Evolutionary conservation across 1,140 invertebrate species (phyloP).

Genomic region (Monomorium pharaonis): DNA sequence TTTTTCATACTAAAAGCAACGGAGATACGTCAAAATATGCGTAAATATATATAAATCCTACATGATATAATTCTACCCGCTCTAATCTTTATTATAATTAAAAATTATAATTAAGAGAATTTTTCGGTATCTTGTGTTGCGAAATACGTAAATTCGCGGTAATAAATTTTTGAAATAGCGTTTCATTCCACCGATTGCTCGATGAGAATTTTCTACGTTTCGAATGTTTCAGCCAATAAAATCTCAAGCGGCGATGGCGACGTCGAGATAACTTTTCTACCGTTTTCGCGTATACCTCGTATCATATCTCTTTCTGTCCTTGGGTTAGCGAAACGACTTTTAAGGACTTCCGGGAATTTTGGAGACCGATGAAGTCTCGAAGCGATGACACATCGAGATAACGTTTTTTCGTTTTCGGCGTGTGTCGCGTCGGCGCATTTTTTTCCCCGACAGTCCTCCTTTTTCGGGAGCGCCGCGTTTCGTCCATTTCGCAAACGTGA

Average conservation of each 20-base stretch:
- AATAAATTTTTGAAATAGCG: background rate
- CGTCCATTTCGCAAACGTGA: slow-evolving; percentile 11
- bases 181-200: background rate
- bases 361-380: background rate
- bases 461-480: background rate
- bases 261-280: background rate
- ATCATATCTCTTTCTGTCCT: too few relatives aligned
- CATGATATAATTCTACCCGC: background rate
- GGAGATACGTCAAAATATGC: background rate
- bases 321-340: background rate
- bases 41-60: background rate
- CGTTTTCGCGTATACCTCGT: background rate
- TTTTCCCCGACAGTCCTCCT: background rate
- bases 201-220: background rate
- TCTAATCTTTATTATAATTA: slow-evolving; percentile 5
- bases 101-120: background rate
- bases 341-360: background rate
- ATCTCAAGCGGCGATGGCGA: background rate
- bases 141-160: background rate
- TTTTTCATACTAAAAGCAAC: background rate
- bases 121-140: background rate
- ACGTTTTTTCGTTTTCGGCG: background rate
- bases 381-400: slow-evolving; percentile 15
- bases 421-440: background rate
- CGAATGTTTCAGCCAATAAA: background rate